Conservation (phyloP, 1,140 invertebrate species). For the Paralvinella palmiformis region DNA sequence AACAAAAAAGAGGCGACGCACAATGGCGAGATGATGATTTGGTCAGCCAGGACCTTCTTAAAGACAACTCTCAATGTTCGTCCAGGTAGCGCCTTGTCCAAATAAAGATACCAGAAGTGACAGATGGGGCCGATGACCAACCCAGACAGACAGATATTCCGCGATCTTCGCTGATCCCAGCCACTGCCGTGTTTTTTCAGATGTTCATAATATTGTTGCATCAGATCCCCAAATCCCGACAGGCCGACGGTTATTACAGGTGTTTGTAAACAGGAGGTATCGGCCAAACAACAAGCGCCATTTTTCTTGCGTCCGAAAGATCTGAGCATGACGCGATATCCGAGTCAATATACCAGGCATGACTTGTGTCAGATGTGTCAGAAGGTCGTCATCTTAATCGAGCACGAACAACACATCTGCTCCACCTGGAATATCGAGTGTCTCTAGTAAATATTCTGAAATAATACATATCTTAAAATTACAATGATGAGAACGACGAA, state of each 20-base stretch:
- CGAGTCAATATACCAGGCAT: too few relatives aligned
- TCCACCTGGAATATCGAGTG: too few relatives aligned
- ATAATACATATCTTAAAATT: too few relatives aligned
- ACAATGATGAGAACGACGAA: too few relatives aligned
- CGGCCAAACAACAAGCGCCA: conserved; percentile 28
- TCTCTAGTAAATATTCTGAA: too few relatives aligned
- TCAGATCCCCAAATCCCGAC: conserved; percentile 69
- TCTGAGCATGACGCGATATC: too few relatives aligned
- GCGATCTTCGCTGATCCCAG: conserved; percentile 64
- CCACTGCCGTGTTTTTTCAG: conserved; percentile 50
- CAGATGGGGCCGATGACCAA: conserved; percentile 72
- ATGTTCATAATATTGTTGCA: conserved; percentile 81
- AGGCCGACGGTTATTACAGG: conserved; percentile 71
- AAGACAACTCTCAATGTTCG: conserved; percentile 62
- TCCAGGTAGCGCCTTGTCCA: conserved; percentile 67
- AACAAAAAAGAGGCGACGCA: conserved; percentile 75
- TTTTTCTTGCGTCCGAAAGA: too few relatives aligned
- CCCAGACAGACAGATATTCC: conserved; percentile 67
- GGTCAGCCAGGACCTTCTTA: conserved; percentile 83
- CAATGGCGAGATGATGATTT: conserved; percentile 79
- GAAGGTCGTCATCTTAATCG: too few relatives aligned
- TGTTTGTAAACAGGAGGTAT: conserved; percentile 74
- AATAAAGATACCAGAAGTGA: conserved; percentile 74
- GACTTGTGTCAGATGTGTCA: too few relatives aligned
- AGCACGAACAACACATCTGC: too few relatives aligned